A percentile compares a stretch with the other conserved stretches of the same genome.
Evolutionary conservation across 2,113 vertebrate species (phyloP).

Genomic region (Alaudala cheleensis): DNA sequence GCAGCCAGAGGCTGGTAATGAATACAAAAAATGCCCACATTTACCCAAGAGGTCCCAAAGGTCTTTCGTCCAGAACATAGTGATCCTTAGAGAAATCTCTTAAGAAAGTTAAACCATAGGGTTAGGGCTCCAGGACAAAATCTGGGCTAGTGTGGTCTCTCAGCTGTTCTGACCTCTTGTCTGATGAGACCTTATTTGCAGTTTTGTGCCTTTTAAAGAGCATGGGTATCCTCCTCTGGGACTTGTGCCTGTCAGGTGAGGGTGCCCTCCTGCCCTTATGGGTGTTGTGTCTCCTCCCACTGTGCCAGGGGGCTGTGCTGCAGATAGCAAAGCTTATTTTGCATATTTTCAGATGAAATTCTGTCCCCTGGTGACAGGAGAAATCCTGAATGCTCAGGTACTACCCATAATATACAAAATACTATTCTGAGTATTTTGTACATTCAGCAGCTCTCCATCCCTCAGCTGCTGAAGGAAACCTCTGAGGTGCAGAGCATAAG

Average conservation of each 20-base stretch:
- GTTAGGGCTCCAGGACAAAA: not conserved
- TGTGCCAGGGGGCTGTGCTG: not conserved
- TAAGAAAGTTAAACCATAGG: constrained; percentile 36
- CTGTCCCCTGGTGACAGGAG: not conserved
- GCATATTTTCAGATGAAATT: not conserved
- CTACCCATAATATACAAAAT: not conserved
- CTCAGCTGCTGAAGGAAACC: not conserved
- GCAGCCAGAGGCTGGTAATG: constrained; percentile 43
- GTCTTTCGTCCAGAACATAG: constrained; percentile 62
- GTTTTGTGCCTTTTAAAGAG: not conserved
- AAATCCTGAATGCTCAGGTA: not conserved
- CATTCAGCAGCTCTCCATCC: not conserved
- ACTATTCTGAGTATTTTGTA: not conserved
- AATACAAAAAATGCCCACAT: constrained; percentile 61
- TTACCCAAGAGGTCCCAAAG: constrained; percentile 66
- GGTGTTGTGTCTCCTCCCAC: not conserved
- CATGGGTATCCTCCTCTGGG: not conserved
- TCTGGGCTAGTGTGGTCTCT: not conserved
- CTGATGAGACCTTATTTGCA: not conserved
- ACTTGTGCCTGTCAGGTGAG: not conserved
- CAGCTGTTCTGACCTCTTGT: not conserved
- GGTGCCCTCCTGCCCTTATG: not conserved
- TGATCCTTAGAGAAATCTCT: constrained; percentile 50
- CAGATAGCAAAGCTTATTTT: not conserved
- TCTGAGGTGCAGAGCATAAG: not conserved